These are phyloP conservation scores for Anagrus nilaparvatae DNA, from an alignment of 1,140 invertebrate species.

Conservation along the genomic window DNA sequence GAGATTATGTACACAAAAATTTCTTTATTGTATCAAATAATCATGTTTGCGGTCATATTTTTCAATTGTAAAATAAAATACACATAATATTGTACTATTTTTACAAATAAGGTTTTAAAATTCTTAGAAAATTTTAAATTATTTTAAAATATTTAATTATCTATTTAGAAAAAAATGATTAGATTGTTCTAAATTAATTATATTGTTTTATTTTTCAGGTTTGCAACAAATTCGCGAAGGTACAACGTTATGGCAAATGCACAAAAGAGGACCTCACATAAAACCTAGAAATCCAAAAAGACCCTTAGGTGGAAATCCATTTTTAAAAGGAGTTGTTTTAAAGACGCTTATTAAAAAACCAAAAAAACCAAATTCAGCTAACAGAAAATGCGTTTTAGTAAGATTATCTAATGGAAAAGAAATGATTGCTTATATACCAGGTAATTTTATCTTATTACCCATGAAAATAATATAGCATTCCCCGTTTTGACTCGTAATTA, in stretches of 20 bases:
- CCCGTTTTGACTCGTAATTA: not conserved
- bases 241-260: conserved; percentile 52
- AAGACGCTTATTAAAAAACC: conserved; percentile 91
- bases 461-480: not conserved
- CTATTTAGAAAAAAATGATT: no score
- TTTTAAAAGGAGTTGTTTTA: conserved; percentile 79
- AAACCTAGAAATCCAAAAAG: conserved; percentile 52
- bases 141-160: no score
- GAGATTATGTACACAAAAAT: no score
- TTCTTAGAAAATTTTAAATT: no score
- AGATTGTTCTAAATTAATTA: no score
- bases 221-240: conserved; percentile 5
- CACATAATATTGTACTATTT: no score
- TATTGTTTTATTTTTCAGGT: no score
- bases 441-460: conserved; percentile 27
- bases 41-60: no score
- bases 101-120: no score
- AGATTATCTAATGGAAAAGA: conserved; percentile 72
- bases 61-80: no score
- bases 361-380: conserved; percentile 98
- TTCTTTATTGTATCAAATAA: no score
- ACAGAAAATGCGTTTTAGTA: conserved; percentile 92
- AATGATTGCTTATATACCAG: conserved; percentile 91
- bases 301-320: conserved; percentile 67
- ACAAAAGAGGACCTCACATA: conserved; percentile 50